Evolutionary conservation across 2,797 vertebrate genomes (phyloP), one percentile per base, ranked within the genome.

Genomic region (Scolopax rusticola): DNA sequence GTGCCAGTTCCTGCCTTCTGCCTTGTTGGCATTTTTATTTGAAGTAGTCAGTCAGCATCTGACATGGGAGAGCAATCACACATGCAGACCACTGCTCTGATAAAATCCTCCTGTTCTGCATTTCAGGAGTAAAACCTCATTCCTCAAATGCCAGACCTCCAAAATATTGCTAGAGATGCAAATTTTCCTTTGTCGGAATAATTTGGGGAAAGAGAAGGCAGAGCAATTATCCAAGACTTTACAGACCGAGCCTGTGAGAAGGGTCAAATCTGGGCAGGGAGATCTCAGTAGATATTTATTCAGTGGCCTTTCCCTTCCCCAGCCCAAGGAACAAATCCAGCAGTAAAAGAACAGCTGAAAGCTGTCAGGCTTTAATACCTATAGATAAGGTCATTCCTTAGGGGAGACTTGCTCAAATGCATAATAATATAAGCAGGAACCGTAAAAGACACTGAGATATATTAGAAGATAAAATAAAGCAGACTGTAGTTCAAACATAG

Each of bases 321-420:
- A 50, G 67, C 80, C 93, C 83, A 71, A 57, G 74, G 89, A 90
- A 84, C 59, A 94, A 90, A 89, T 92, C 79, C 88, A 68, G 84
- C 80, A 93, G 78, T 69, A 73, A 92, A 93, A 90, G 90, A 95
- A 28, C 82, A 91, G 95, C 92, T 92, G 81, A 94, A 81, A 82
- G 77, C 71, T 95, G 86, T 87, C 89, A 89, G 85, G 90, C 81
- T 89, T 76, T 95, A 95, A 96, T 97, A 90, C 83, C 90, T 74
- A 51, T 8, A 87, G 87, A 89, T 92, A 94, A 94, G 96, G 87
- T 88, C 89, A 91, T 78, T 93, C 93, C 89, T 89, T 92, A 64
- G 65, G 93, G 83, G 79, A 95, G 64, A 64, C 82, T 87, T 90
- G 70, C 89, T 96, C 67, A 88, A 95, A 97, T 92, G 92, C 81